phyloP scores from a whole-genome alignment of 2,888 invertebrate species.

The Phlogophora meticulosa region DNA sequence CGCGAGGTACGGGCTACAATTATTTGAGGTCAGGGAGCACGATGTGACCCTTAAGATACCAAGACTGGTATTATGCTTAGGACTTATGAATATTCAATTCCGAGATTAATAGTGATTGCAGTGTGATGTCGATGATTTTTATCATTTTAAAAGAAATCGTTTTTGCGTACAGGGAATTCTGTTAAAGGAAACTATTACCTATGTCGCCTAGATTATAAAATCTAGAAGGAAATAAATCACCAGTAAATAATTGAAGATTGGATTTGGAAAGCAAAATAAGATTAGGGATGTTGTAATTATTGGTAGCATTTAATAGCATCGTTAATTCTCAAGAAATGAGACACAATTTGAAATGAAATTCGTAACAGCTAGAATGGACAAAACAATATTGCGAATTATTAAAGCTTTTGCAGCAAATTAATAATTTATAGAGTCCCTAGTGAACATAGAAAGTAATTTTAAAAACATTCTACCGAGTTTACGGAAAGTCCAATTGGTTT shows the following conservation, averaged over 20 bases:
- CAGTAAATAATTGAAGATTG: background rate
- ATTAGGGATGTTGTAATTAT: constrained; percentile 5
- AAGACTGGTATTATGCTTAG: constrained; percentile 28
- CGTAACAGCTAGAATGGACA: constrained; percentile 11
- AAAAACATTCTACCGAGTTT: background rate
- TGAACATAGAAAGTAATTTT: constrained; percentile 15
- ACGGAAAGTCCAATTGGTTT: background rate
- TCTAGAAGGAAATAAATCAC: background rate
- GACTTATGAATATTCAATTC: too few relatives aligned
- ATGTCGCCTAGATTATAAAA: background rate
- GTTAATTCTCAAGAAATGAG: background rate
- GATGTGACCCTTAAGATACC: constrained; percentile 51
- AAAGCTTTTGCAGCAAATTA: background rate
- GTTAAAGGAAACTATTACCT: too few relatives aligned
- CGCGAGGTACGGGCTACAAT: constrained; percentile 61
- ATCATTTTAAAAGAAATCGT: too few relatives aligned
- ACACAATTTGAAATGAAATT: constrained; percentile 14
- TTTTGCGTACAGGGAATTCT: too few relatives aligned
- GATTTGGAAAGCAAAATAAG: constrained; percentile 6
- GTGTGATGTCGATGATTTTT: too few relatives aligned
- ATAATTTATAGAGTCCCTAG: background rate
- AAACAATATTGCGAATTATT: constrained; percentile 13
- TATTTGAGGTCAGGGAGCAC: constrained; percentile 71
- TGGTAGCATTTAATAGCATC: background rate
- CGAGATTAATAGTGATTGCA: background rate